Base-by-base conservation (phyloP, 2,113 vertebrate species). In the Alligator sinensis region DNA sequence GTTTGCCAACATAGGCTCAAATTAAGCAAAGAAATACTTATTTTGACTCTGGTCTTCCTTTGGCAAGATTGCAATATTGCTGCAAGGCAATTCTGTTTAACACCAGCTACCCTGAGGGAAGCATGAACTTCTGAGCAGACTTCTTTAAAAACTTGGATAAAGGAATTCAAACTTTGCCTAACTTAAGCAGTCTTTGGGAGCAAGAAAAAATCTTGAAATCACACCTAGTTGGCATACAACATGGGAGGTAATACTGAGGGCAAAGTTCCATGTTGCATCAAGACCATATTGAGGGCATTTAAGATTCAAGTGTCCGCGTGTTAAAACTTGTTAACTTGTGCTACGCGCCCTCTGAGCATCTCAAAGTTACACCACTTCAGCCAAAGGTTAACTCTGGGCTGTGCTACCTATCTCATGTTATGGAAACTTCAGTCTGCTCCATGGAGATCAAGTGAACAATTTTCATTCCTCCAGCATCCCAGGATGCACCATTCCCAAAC, bases 81-180 rank as follows among this genome's bases (percentile, higher is more conserved):
- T 74, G 11, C 47, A 47, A 47, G 22, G 25, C 2, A 5, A 24
- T 24, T 74, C 24, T 38, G 24, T 47, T 74, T 38, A 47, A 47
- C 34, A 47, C 11, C 34, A 72, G 70, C 70, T 72, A 72, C 11
- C 70, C 38, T 13, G 3, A 24, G 30, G 34, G 38, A 72, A 21
- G 70, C 19, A 70, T 34, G 34, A 3, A 68, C 64, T 38, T 72
- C 13, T 72, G 70, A 72, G 30, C 38, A 72, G 34, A 24, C 34
- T 24, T 72, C 70, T 72, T 72, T 72, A 72, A 21, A 21, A 24
- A 21, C 24, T 47, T 47, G 74, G 59, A n/a, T 8, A 60, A 11
- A 0, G 3, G 6, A 3, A 1, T 24, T 38, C 7, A 4, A 59
- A 21, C 54, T n/a, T 3, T 2, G 72, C 2, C 62, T 9, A 2